Conservation (phyloP, 2,797 vertebrate genomes). For the Falco cherrug region DNA sequence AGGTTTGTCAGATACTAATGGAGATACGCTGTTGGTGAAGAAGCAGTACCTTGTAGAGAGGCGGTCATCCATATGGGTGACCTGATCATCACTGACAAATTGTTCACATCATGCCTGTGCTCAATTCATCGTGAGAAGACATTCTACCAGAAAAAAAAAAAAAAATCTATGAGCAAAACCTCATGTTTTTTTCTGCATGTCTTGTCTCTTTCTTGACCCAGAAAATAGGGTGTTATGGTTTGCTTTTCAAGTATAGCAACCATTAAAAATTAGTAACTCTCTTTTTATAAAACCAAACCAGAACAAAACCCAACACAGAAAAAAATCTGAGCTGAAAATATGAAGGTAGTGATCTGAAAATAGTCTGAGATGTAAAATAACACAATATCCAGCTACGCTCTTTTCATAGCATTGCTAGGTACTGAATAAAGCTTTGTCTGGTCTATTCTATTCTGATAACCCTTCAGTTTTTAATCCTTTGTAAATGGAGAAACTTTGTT, state of each 20-base stretch:
- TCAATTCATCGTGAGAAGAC: rapidly evolving
- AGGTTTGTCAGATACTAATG: not conserved
- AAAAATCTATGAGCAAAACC: not conserved
- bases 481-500: not conserved
- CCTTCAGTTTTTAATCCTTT: not conserved
- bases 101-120: not conserved
- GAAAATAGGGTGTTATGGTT: not conserved
- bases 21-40: not conserved
- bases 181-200: not conserved
- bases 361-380: not conserved
- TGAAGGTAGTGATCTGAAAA: not conserved
- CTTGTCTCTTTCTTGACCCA: not conserved
- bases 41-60: not conserved
- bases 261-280: not conserved
- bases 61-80: not conserved
- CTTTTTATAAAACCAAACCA: not conserved
- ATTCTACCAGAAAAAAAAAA: not conserved
- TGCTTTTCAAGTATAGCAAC: not conserved
- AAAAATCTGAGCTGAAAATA: not conserved
- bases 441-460: not conserved
- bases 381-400: not conserved
- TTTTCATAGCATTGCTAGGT: not conserved
- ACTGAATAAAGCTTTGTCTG: not conserved
- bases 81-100: not conserved
- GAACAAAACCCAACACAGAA: not conserved